Evolutionary conservation across 2,113 vertebrate genomes (phyloP), one percentile per base, ranked within the genome.

Genomic region (Protobothrops flavoviridis): DNA sequence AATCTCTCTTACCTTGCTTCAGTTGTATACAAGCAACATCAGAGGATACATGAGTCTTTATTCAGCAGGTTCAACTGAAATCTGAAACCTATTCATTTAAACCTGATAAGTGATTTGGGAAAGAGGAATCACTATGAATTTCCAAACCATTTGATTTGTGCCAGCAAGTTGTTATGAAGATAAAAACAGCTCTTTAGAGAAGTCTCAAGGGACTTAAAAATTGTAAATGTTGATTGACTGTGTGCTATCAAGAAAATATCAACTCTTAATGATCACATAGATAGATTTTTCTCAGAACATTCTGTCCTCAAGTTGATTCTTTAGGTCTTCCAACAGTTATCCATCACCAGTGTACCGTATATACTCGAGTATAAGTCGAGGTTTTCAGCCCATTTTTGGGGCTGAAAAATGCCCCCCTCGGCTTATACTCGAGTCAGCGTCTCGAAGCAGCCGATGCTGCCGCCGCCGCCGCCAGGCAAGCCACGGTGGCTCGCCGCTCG

Each of bases 1-100:
- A 93, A 92, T 94, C 95, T 17, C 74, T 81, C 17, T 43, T 81
- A 39, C 74, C 74, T 21, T 81, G 17, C 33, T 21, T 81, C 9
- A 1, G 3, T 21, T 81, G 33, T 39, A 81, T 43, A 3, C 74
- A 90, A 89, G 92, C 90, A 93, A 69, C 90, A 53, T 93, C 90
- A 95, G 45, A 92, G 69, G 43, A 89, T 45, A 93, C 59, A 61
- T 93, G 85, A 91, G 55, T 94, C 5, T 64, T 95, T 93, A 57
- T 94, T 94, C 69, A 74, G 92, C 94, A 95, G 96, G 89, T 96
- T 96, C 94, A 95, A 95, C 93, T 9, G 92, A 95, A 95, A 95
- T 94, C 74, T 94, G 50, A 94, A 92, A 95, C 29, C 85, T 87
- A 29, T 92, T 96, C 85, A 45, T 93, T 95, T 69, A 45, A 23